Conservation (phyloP, 2,113 vertebrate genomes). For the Syrmaticus mikado region DNA sequence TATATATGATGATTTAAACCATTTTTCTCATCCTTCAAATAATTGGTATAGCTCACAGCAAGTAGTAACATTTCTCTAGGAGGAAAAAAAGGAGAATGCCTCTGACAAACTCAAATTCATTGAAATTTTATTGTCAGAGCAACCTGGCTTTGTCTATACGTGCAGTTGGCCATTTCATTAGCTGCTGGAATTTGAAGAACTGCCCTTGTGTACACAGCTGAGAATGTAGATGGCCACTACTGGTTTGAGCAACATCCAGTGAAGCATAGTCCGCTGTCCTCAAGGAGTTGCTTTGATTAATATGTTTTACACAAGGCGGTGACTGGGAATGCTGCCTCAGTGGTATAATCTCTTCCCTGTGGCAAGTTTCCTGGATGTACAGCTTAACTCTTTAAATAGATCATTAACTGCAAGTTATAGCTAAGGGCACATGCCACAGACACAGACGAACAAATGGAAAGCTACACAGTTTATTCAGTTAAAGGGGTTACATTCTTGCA, state of each 20-base stretch:
- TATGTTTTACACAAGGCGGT: not conserved
- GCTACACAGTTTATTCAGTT: not conserved
- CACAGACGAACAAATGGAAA: not conserved
- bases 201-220: not conserved
- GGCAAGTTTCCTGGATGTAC: not conserved
- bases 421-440: not conserved
- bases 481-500: constrained; percentile 11
- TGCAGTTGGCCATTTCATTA: not conserved
- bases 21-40: not conserved
- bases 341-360: not conserved
- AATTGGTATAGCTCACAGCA: not conserved
- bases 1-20: not conserved
- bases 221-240: not conserved
- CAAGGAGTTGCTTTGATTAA: constrained; percentile 30
- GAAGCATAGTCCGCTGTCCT: not conserved
- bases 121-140: not conserved
- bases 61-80: not conserved
- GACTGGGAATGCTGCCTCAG: constrained; percentile 9
- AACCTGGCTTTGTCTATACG: fast-evolving
- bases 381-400: not conserved
- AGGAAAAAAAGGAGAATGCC: not conserved
- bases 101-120: not conserved
- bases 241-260: not conserved
- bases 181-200: not conserved
- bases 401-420: not conserved